Conservation (phyloP, 2,888 invertebrate species). For the Panopea generosa region DNA sequence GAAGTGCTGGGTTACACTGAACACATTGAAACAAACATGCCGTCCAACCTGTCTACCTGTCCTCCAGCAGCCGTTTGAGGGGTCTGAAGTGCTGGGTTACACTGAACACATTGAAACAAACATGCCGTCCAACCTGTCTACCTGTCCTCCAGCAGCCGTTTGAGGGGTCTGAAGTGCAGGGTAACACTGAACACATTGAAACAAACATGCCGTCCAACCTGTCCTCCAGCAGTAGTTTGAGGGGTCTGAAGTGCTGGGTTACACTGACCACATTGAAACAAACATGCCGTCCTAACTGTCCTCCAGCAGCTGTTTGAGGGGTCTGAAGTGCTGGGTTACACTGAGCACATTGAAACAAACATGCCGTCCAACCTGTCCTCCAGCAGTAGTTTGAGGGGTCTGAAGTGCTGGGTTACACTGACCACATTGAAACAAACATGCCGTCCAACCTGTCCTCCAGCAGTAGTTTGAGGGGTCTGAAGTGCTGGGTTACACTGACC, state of each 20-base stretch:
- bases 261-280: constrained; percentile 61
- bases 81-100: constrained; percentile 83
- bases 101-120: constrained; percentile 76
- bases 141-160: constrained; percentile 88
- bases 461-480: constrained; percentile 87
- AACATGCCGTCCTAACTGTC: constrained; percentile 84
- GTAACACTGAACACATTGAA: constrained; percentile 80
- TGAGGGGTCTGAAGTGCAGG: constrained; percentile 85
- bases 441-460: constrained; percentile 86
- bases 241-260: constrained; percentile 82
- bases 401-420: constrained; percentile 84
- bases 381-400: constrained; percentile 88
- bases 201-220: constrained; percentile 83
- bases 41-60: constrained; percentile 74
- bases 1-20: constrained; percentile 80
- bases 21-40: too few species aligned
- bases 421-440: too few species aligned
- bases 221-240: constrained; percentile 88
- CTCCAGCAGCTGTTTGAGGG: constrained; percentile 88
- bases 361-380: constrained; percentile 85
- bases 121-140: too few species aligned
- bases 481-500: constrained; percentile 82
- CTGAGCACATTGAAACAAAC: constrained; percentile 67
- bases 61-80: constrained; percentile 88
- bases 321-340: constrained; percentile 83